phyloP scores from a whole-genome alignment of 2,113 vertebrate species.

The Triplophysa rosa region DNA sequence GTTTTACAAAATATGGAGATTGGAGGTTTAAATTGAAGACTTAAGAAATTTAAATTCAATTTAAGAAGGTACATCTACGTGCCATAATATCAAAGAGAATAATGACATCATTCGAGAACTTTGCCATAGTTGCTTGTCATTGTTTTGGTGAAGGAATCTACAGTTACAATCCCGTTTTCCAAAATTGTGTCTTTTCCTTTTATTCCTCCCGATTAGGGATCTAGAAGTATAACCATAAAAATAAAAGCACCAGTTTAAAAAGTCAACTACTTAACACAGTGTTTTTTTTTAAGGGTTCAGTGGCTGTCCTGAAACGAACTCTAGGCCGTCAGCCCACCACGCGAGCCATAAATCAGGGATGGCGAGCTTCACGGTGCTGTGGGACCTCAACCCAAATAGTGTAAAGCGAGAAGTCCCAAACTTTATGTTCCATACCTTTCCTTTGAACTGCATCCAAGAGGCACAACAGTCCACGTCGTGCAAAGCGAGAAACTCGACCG shows the following conservation, averaged over 20 bases:
- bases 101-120: not conserved
- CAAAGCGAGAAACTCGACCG: not conserved
- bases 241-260: not conserved
- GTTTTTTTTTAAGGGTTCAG: not conserved
- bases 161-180: not conserved
- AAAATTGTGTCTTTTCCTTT: too few species aligned
- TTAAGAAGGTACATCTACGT: too few species aligned
- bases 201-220: not conserved
- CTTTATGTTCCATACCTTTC: conserved; percentile 47
- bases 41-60: too few species aligned
- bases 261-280: conserved; percentile 5
- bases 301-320: conserved; percentile 58
- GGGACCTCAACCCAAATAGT: conserved; percentile 57
- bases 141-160: too few species aligned
- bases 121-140: not conserved
- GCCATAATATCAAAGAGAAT: too few species aligned
- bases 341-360: conserved; percentile 57
- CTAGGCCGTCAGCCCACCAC: conserved; percentile 12
- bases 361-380: conserved; percentile 23
- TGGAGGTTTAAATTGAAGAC: too few species aligned
- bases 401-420: conserved; percentile 51
- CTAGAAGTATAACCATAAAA: not conserved
- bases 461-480: conserved; percentile 2
- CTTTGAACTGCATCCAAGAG: conserved; percentile 44
- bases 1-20: too few species aligned